A percentile compares a stretch with the other conserved stretches of the same genome.
These are phyloP conservation scores for Leucoraja ocellata DNA, from an alignment of 2,797 vertebrate genomes.

Conservation along the genomic window DNA sequence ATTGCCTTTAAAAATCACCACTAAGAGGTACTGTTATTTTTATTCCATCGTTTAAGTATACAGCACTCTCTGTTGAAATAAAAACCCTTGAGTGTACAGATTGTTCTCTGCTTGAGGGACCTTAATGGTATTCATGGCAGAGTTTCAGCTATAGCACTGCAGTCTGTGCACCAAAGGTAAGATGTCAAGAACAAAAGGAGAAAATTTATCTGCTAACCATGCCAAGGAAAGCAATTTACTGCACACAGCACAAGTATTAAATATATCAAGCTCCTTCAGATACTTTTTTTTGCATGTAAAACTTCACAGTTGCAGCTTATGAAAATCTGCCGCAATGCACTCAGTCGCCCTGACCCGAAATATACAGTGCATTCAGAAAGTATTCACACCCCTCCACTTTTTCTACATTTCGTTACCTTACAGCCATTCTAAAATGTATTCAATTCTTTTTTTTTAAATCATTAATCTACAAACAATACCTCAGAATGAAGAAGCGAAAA, in stretches of 20 bases:
- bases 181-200: slow-evolving; percentile 28
- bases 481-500: too few species aligned
- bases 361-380: too few species aligned
- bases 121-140: slow-evolving; percentile 35
- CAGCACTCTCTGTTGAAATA: neutral
- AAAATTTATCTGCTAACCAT: slow-evolving; percentile 24
- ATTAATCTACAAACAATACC: too few species aligned
- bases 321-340: neutral
- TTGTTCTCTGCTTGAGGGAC: slow-evolving; percentile 17
- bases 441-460: too few species aligned
- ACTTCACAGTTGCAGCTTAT: neutral
- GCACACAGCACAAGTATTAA: slow-evolving; percentile 21
- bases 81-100: slow-evolving; percentile 32
- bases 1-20: slow-evolving; percentile 4
- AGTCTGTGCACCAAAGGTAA: neutral
- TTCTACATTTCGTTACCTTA: too few species aligned
- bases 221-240: slow-evolving; percentile 35
- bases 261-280: neutral
- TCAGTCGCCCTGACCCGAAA: too few species aligned
- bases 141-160: slow-evolving; percentile 31
- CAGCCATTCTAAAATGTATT: too few species aligned
- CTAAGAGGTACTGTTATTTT: slow-evolving; percentile 29
- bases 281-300: neutral
- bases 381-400: too few species aligned
- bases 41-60: slow-evolving; percentile 31